Conservation (phyloP, 1,140 invertebrate species). For the Heliothis subflexa region DNA sequence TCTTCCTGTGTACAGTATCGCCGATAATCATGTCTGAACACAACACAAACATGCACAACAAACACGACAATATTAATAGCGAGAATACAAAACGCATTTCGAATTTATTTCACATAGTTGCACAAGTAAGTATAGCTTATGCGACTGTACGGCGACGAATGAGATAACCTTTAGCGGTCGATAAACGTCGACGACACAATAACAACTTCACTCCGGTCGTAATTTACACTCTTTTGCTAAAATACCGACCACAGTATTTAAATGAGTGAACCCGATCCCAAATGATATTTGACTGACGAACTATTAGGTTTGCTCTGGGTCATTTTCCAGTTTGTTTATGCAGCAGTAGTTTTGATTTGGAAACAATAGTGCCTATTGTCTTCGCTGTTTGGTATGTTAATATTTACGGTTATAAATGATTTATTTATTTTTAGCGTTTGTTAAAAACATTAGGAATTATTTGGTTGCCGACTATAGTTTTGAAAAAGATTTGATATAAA, state of each 20-base stretch:
- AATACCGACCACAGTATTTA: conserved; percentile 15
- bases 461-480: background rate
- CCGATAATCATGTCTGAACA: conserved; percentile 78
- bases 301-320: conserved; percentile 20
- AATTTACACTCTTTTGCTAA: conserved; percentile 41
- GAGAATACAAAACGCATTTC: conserved; percentile 70
- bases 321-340: conserved; percentile 35
- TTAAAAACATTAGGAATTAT: background rate
- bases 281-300: conserved; percentile 44
- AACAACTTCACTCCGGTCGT: conserved; percentile 49
- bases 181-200: conserved; percentile 42
- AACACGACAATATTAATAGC: conserved; percentile 60
- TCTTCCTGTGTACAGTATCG: conserved; percentile 81
- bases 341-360: conserved; percentile 9
- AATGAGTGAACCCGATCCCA: conserved; percentile 24
- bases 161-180: conserved; percentile 68
- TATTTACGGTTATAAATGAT: conserved; percentile 1
- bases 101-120: conserved; percentile 62
- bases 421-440: conserved; percentile 3
- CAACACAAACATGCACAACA: conserved; percentile 65
- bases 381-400: conserved; percentile 42
- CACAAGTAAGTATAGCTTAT: conserved; percentile 54
- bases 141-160: conserved; percentile 59
- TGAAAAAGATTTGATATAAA: background rate
- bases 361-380: conserved; percentile 49